These are phyloP conservation scores for Coendou prehensilis DNA, from an alignment of 2,797 vertebrate genomes.

Conservation along the genomic window DNA sequence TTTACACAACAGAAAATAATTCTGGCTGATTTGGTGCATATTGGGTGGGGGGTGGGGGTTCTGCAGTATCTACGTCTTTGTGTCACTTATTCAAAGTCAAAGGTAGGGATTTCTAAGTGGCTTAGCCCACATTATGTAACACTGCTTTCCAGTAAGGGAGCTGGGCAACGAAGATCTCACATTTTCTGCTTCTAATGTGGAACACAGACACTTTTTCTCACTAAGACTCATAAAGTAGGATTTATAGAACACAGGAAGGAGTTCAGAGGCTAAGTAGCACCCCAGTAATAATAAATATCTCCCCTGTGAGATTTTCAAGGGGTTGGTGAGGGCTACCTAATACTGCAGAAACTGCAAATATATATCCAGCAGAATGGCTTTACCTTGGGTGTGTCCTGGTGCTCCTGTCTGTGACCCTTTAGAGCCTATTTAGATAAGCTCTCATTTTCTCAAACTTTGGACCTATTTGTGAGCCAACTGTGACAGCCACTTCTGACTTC, in stretches of 20 bases:
- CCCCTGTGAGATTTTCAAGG: not conserved
- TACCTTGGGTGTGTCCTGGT: not conserved
- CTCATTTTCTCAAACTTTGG: constrained; percentile 5
- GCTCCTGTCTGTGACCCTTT: not conserved
- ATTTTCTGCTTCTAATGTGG: constrained; percentile 47
- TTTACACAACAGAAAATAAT: constrained; percentile 68
- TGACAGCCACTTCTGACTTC: not conserved
- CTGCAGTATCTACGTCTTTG: not conserved
- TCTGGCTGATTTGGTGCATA: not conserved
- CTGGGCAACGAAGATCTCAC: not conserved
- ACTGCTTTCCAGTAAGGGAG: not conserved
- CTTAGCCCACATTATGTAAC: constrained; percentile 11
- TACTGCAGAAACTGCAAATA: not conserved
- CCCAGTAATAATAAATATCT: not conserved
- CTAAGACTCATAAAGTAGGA: not conserved
- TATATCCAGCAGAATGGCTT: not conserved
- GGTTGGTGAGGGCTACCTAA: not conserved
- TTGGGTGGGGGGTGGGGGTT: not conserved
- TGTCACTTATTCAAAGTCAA: constrained; percentile 13
- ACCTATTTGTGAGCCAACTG: not conserved
- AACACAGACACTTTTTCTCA: not conserved
- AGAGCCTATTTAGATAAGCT: not conserved
- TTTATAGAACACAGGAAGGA: not conserved
- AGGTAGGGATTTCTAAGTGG: constrained; percentile 42
- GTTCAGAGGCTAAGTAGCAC: not conserved